Evolutionary conservation across 2,113 vertebrate species (phyloP).

Genomic region (Pachyramphus minor): DNA sequence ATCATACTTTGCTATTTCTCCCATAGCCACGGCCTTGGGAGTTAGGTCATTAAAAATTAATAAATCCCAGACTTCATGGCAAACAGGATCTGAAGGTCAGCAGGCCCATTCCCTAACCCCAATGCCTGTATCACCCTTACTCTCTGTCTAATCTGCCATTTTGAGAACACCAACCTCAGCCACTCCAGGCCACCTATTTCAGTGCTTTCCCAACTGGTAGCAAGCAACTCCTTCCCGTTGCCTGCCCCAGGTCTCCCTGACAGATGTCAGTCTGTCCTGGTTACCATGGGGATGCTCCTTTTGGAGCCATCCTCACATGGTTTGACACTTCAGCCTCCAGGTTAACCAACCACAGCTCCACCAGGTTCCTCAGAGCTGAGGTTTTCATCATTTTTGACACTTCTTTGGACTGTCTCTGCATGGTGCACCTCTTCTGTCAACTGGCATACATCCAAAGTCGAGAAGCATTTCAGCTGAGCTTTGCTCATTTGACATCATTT

Average conservation of each 20-base stretch:
- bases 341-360: neutral
- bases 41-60: neutral
- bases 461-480: neutral
- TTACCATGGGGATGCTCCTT: fast-evolving
- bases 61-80: neutral
- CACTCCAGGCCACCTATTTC: neutral
- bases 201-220: neutral
- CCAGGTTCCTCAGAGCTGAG: neutral
- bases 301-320: neutral
- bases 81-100: neutral
- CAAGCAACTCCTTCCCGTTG: neutral
- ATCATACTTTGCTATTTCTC: neutral
- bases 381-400: neutral
- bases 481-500: neutral
- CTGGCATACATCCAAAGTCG: neutral
- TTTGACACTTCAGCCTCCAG: neutral
- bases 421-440: neutral
- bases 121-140: neutral
- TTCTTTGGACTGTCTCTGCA: neutral
- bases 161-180: neutral
- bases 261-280: fast-evolving
- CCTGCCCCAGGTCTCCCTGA: neutral
- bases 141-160: neutral
- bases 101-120: neutral
- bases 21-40: neutral